These are phyloP conservation scores for Panagrolaimus sp. DNA, from an alignment of 1,140 invertebrate species.

Conservation along the genomic window DNA sequence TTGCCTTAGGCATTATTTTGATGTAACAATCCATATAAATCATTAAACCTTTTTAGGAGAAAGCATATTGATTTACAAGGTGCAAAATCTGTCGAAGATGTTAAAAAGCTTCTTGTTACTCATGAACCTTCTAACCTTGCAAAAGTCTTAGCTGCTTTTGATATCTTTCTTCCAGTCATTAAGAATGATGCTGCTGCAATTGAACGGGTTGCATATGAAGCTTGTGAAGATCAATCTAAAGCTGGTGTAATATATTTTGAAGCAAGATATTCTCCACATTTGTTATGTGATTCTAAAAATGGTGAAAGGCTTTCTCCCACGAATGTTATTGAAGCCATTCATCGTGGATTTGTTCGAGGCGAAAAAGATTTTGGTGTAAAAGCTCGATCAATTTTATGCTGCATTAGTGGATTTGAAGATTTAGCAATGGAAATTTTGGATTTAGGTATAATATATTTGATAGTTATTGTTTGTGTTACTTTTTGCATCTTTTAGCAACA, in stretches of 20 bases:
- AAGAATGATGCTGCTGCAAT: conserved; percentile 65
- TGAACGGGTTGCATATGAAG: conserved; percentile 66
- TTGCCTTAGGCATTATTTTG: too few relatives aligned
- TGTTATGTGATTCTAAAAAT: conserved; percentile 17
- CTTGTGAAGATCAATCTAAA: conserved; percentile 65
- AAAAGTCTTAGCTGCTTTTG: conserved; percentile 62
- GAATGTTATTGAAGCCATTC: conserved; percentile 63
- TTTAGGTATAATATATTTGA: conserved; percentile 62
- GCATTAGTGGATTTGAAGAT: conserved; percentile 55
- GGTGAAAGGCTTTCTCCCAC: conserved; percentile 43
- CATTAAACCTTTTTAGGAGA: conserved; percentile 33
- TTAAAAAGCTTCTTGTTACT: conserved; percentile 54
- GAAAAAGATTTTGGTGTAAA: conserved; percentile 63
- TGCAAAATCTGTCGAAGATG: conserved; percentile 57
- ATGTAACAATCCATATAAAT: too few relatives aligned
- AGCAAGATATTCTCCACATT: conserved; percentile 65
- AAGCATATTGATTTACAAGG: conserved; percentile 50
- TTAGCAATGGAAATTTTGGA: conserved; percentile 63
- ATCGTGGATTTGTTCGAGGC: conserved; percentile 62
- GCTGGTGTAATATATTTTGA: conserved; percentile 66
- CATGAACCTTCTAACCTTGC: conserved; percentile 46
- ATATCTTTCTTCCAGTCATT: conserved; percentile 62
- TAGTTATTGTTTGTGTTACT: not conserved
- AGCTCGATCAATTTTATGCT: conserved; percentile 63
- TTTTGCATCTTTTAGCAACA: conserved; percentile 28